phyloP scores from a whole-genome alignment of 2,797 vertebrate species.

The Basileuterus tristriatus region DNA sequence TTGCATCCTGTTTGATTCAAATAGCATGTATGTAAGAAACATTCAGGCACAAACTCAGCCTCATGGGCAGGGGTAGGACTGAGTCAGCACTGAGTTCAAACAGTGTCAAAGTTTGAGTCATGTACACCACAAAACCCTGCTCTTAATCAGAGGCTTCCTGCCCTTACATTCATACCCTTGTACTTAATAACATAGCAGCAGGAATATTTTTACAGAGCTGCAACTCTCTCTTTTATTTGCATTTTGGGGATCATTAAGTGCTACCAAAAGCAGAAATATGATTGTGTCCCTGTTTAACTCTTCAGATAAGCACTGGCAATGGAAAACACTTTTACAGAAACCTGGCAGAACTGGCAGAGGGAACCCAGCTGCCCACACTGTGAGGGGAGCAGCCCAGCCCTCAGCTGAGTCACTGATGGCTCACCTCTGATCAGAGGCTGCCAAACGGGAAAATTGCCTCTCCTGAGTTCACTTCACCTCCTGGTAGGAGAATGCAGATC shows the following conservation, averaged over 20 bases:
- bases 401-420: not conserved
- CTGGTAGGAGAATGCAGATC: not conserved
- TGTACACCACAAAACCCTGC: not conserved
- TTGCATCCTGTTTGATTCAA: not conserved
- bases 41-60: not conserved
- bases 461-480: accelerated
- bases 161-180: not conserved
- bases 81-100: not conserved
- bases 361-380: accelerated
- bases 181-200: not conserved
- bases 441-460: not conserved
- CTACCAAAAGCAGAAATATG: not conserved
- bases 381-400: not conserved
- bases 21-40: not conserved
- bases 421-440: not conserved
- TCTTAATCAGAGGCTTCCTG: conserved; percentile 18
- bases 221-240: not conserved
- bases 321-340: not conserved
- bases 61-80: not conserved
- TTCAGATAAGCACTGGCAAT: not conserved
- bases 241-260: not conserved
- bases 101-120: not conserved
- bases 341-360: not conserved
- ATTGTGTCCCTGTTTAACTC: not conserved
- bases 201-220: conserved; percentile 6